Evolutionary conservation across 1,140 invertebrate genomes (phyloP).

Genomic region (Acromyrmex charruanus): DNA sequence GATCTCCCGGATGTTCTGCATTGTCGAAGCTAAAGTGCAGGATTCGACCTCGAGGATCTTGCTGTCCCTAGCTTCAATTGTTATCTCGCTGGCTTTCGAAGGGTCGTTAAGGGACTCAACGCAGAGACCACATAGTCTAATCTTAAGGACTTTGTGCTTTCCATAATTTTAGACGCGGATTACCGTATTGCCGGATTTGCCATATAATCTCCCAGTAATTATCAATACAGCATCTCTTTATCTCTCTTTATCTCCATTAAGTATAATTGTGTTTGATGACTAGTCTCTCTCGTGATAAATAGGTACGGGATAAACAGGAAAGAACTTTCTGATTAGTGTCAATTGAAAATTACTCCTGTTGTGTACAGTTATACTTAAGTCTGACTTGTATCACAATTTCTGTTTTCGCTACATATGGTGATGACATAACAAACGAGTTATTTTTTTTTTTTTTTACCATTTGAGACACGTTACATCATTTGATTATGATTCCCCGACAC

Average conservation of each 20-base stretch:
- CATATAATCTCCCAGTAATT: constrained; percentile 13
- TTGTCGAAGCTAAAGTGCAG: neutral
- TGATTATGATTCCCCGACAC: neutral
- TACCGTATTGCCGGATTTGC: neutral
- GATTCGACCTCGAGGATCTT: neutral
- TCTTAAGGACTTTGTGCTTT: neutral
- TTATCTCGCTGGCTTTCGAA: constrained; percentile 16
- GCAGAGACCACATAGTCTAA: constrained; percentile 1
- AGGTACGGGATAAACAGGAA: neutral
- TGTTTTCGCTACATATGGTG: neutral
- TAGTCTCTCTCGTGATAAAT: neutral
- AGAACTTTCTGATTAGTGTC: neutral
- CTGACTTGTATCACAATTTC: neutral
- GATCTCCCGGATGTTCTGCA: neutral
- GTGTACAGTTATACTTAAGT: neutral
- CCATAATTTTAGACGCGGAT: constrained; percentile 10
- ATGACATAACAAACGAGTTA: constrained; percentile 43
- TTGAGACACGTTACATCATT: constrained; percentile 8
- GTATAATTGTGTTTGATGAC: neutral
- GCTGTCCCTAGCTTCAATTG: neutral
- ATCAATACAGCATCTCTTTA: constrained; percentile 2
- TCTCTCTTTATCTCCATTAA: neutral
- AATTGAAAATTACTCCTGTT: neutral
- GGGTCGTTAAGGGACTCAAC: neutral
- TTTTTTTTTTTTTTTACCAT: constrained; percentile 20